Conservation (phyloP, 1,140 invertebrate genomes). For the Thaumetopoea pityocampa region DNA sequence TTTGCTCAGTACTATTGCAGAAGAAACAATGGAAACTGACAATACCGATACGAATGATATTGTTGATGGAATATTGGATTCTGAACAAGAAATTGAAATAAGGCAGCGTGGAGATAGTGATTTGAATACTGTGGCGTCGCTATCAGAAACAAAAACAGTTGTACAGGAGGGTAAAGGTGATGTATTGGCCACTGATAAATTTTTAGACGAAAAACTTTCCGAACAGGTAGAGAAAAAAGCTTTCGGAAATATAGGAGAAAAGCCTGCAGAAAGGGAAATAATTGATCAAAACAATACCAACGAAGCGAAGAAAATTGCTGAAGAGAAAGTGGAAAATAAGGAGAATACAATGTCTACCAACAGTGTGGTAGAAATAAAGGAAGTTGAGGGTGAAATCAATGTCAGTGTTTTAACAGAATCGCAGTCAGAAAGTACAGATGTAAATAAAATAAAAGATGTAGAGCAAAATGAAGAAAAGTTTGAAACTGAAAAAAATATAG, state of each 20-base stretch:
- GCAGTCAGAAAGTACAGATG: no score
- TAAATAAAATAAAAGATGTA: no score
- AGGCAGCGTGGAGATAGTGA: conserved; percentile 33
- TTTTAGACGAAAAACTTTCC: no score
- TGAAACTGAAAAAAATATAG: no score
- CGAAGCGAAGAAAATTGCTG: not conserved
- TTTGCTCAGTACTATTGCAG: conserved; percentile 50
- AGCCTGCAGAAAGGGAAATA: conserved; percentile 5
- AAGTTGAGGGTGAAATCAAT: no score
- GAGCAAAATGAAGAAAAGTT: no score
- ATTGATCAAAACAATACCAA: not conserved
- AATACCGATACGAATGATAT: conserved; percentile 56
- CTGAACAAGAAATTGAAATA: conserved; percentile 50
- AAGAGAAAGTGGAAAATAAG: not conserved
- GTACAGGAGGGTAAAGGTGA: not conserved
- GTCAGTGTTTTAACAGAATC: no score
- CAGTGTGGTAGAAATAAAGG: no score
- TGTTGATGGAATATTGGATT: conserved; percentile 55
- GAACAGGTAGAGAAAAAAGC: no score
- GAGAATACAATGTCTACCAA: not conserved
- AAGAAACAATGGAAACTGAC: conserved; percentile 63
- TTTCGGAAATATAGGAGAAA: no score
- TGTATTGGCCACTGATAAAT: no score
- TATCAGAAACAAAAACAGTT: conserved; percentile 22
- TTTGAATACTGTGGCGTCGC: conserved; percentile 16